These are phyloP conservation scores for Diphyllodes magnificus DNA, from an alignment of 2,113 vertebrate genomes.

Conservation along the genomic window DNA sequence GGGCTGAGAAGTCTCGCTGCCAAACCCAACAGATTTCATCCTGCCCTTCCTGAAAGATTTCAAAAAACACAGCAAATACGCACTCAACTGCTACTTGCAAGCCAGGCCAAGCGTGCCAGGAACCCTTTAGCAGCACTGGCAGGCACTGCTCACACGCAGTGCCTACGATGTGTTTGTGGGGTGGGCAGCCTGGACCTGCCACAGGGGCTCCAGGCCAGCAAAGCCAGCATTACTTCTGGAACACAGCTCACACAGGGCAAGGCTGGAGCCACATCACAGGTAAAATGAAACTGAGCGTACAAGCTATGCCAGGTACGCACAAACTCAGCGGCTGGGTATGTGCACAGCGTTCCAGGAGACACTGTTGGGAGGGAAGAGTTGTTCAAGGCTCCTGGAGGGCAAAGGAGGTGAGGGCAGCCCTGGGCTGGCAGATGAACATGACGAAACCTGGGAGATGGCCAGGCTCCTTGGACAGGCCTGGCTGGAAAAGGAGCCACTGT, in stretches of 20 bases:
- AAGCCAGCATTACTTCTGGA: background rate
- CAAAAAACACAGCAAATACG: fast-evolving
- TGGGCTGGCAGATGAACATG: background rate
- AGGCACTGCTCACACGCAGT: fast-evolving
- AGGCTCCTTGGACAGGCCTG: background rate
- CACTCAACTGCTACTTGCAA: background rate
- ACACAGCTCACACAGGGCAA: background rate
- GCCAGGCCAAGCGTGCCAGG: background rate
- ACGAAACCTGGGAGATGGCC: background rate
- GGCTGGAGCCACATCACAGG: background rate
- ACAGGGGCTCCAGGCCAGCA: background rate
- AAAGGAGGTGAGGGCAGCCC: background rate
- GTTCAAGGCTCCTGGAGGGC: background rate
- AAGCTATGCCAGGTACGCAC: fast-evolving
- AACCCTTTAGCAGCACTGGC: background rate
- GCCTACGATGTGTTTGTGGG: fast-evolving
- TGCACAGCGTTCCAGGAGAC: background rate
- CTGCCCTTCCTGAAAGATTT: background rate
- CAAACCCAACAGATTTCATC: background rate
- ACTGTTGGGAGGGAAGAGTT: background rate
- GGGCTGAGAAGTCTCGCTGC: fast-evolving
- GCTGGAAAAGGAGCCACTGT: background rate
- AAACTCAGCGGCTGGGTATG: fast-evolving
- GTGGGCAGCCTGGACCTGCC: background rate
- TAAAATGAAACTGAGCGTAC: background rate